Percentiles rank a stretch among this genome's conserved stretches.
Conservation (phyloP, 2,888 invertebrate genomes). For the Nemotelus nigrinus region DNA sequence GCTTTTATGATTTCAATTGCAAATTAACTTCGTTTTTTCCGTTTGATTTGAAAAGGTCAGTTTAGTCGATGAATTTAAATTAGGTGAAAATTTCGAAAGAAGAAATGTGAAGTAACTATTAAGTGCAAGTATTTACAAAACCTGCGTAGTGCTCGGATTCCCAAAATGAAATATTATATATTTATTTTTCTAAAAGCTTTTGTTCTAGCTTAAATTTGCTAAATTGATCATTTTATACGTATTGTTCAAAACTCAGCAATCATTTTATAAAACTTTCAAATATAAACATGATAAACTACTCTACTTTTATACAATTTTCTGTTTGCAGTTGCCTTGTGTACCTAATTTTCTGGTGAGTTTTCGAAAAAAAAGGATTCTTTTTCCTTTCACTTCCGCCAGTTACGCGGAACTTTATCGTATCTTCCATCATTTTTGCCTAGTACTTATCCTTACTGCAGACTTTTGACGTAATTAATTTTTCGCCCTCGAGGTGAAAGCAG, state of each 20-base stretch:
- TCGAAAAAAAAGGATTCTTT: too few species aligned
- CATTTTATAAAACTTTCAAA: too few species aligned
- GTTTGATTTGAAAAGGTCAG: neutral
- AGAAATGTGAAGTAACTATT: neutral
- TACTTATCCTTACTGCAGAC: neutral
- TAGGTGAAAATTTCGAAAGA: slow-evolving; percentile 21
- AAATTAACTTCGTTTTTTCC: neutral
- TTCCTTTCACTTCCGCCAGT: too few species aligned
- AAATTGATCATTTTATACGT: too few species aligned
- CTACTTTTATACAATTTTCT: too few species aligned
- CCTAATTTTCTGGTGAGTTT: too few species aligned
- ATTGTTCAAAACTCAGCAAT: too few species aligned
- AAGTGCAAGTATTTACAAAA: neutral
- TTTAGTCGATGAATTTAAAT: slow-evolving; percentile 27
- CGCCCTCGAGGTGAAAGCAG: neutral
- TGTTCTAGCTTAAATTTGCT: too few species aligned
- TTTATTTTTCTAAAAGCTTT: neutral
- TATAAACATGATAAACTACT: too few species aligned
- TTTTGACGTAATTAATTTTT: neutral
- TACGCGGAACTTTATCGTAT: neutral
- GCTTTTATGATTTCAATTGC: neutral
- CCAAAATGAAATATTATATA: neutral
- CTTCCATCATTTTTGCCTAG: neutral
- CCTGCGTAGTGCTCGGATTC: neutral
- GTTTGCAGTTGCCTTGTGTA: too few species aligned